phyloP scores from a whole-genome alignment of 2,113 vertebrate genomes.

The Protobothrops flavoviridis region DNA sequence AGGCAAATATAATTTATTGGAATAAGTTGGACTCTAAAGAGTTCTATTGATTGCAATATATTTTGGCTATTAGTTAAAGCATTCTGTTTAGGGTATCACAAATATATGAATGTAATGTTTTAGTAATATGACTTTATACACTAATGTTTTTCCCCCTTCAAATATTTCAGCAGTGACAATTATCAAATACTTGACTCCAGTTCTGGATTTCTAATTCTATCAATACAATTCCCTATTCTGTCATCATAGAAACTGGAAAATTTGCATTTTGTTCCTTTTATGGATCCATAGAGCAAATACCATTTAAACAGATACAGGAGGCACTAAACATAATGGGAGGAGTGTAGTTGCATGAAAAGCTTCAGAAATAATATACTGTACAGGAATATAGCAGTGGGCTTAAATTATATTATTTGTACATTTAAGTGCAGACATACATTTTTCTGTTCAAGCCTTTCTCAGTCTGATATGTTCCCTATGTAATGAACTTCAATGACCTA shows the following conservation, averaged over 20 bases:
- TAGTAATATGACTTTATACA: not conserved
- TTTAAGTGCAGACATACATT: not conserved
- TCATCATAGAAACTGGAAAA: not conserved
- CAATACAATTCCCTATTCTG: not conserved
- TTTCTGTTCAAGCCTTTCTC: not conserved
- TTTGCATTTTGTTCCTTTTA: not conserved
- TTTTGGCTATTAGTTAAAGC: not conserved
- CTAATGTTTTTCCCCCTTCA: not conserved
- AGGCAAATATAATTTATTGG: not conserved
- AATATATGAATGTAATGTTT: not conserved
- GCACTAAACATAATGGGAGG: not conserved
- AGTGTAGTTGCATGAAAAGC: not conserved
- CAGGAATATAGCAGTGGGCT: not conserved
- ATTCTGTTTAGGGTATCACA: not conserved
- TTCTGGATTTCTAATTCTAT: not conserved
- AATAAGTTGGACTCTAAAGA: not conserved
- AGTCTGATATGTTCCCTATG: not conserved
- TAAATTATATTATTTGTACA: not conserved
- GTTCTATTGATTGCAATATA: not conserved
- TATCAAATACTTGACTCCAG: not conserved
- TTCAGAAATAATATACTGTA: not conserved
- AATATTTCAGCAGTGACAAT: not conserved
- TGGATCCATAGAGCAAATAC: not conserved
- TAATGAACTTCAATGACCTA: not conserved
- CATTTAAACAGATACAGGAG: not conserved